phyloP scores from a whole-genome alignment of 2,797 vertebrate species.

The Acipenser oxyrinchus region DNA sequence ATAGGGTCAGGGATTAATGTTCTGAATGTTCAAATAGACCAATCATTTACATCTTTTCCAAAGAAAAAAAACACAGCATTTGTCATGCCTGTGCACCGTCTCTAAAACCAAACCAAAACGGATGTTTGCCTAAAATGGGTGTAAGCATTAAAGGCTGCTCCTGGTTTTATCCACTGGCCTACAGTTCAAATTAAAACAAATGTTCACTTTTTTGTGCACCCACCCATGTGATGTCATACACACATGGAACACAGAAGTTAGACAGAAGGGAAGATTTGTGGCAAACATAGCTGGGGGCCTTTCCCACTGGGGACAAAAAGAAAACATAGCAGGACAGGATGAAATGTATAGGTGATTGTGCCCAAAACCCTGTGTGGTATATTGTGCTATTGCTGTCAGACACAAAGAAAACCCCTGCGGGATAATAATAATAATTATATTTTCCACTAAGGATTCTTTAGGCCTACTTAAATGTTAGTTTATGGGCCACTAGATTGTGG shows the following conservation, averaged over 20 bases:
- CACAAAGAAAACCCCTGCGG: background rate
- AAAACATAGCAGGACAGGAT: background rate
- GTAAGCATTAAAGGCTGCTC: no score
- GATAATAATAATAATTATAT: background rate
- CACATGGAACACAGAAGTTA: conserved; percentile 2
- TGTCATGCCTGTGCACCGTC: no score
- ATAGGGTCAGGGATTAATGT: no score
- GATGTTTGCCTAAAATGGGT: no score
- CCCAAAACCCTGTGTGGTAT: background rate
- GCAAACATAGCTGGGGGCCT: background rate
- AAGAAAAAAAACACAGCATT: no score
- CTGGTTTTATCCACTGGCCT: background rate
- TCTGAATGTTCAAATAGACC: no score
- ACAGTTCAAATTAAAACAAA: background rate
- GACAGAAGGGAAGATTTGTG: background rate
- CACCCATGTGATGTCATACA: background rate
- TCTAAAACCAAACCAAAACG: no score
- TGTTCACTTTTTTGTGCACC: background rate
- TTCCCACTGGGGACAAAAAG: background rate
- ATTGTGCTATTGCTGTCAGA: background rate
- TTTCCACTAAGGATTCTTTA: background rate
- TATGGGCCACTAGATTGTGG: background rate
- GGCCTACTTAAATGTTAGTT: background rate
- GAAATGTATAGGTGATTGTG: background rate
- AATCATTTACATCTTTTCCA: no score